Base-by-base conservation (phyloP, 2,888 invertebrate genomes). In the Anthophora plumipes region DNA sequence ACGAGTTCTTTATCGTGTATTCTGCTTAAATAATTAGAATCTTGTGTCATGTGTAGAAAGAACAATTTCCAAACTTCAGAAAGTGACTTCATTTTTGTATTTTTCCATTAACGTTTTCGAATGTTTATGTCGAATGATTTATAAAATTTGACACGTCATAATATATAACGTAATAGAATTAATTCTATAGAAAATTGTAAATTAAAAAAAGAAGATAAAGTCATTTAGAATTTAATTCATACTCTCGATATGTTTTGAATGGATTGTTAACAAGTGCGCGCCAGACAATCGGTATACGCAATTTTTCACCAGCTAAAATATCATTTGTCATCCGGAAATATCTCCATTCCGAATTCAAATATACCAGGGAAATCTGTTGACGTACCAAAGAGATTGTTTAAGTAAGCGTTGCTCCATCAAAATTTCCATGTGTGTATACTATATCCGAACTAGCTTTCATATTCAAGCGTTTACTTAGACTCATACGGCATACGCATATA, bases 331-430 rank as follows among this genome's bases (percentile, higher is more conserved):
- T 3, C 41, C 9, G 12, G 37, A 37, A 48, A 52, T 14, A 17
- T 55, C 54, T 50, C 39, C 60, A 17, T 63, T 61, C 48, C 6
- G 9, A 48, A 48, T 50, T 37, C 43, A 50, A 77, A 78, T 57
- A 67, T 6, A 63, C 50, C 12, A 25, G 43, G 17, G 46, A 57
- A 57, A 69, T 77, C 48, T 78, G 63, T 77, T 68, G 71, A 68
- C 68, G 37, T 20, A 76, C 70, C 66, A 79, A 77, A 61, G 72
- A 55, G 52, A 73, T 59, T 69, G 79, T 75, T 81, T 79, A 79
- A 68, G 60, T 17, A 59, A 60, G 52, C 61, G 66, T 90, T 88
- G 88, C 90, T 89, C 88, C 87, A 85, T 88, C 87, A 85, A 89
- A 88, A 88, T 89, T 85, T 89, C 25, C 80, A 79, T 78, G 75